These are phyloP conservation scores for Pemphredon lugubris DNA, from an alignment of 2,888 invertebrate species.

Conservation along the genomic window DNA sequence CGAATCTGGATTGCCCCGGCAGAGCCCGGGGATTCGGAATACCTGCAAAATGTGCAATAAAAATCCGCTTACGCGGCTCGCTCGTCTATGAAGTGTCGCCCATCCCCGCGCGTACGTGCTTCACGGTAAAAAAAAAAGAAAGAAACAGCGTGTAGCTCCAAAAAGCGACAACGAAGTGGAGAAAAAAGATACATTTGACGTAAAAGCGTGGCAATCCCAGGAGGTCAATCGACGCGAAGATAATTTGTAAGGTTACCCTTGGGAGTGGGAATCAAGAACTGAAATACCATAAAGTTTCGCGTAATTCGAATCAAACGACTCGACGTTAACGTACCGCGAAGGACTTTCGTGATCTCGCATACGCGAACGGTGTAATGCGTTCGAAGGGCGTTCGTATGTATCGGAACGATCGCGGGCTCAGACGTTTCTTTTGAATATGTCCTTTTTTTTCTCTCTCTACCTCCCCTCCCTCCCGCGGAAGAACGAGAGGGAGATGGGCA, in stretches of 20 bases:
- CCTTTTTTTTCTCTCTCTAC: constrained; percentile 49
- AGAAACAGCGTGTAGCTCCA: background rate
- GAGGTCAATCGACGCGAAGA: background rate
- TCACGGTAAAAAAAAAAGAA: constrained; percentile 5
- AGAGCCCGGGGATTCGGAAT: constrained; percentile 18
- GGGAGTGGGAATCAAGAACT: too few relatives aligned
- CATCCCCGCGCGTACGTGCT: constrained; percentile 5
- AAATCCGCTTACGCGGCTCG: constrained; percentile 54
- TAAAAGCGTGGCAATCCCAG: background rate
- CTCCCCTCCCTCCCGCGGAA: too few relatives aligned
- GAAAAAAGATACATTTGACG: background rate
- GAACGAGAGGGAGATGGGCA: constrained; percentile 16
- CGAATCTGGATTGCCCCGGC: constrained; percentile 54
- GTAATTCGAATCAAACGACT: constrained; percentile 25
- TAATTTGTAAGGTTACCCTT: too few relatives aligned
- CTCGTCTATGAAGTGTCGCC: constrained; percentile 34
- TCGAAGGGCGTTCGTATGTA: constrained; percentile 65
- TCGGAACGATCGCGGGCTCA: constrained; percentile 64
- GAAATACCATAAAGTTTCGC: too few relatives aligned
- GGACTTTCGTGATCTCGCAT: constrained; percentile 70
- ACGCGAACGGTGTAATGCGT: constrained; percentile 67
- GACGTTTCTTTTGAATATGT: constrained; percentile 62
- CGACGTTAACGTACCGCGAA: constrained; percentile 41
- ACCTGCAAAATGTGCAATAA: constrained; percentile 37
- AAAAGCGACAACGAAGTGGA: constrained; percentile 52